Conservation (phyloP, 2,888 invertebrate genomes). For the Lumbricus terrestris region DNA sequence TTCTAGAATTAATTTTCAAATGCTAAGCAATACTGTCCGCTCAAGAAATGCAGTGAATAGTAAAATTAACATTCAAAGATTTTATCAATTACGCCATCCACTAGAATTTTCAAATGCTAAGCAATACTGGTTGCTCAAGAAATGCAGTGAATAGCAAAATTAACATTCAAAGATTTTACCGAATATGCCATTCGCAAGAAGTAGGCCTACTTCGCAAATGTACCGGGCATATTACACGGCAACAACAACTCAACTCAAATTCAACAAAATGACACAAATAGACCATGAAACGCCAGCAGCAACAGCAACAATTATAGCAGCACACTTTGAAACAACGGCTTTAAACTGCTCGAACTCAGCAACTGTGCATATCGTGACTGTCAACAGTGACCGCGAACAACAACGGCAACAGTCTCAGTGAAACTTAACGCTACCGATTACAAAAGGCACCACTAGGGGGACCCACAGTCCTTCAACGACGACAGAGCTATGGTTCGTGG, state of each 20-base stretch:
- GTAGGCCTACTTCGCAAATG: too few species aligned
- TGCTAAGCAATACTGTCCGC: not conserved
- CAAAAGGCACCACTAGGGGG: not conserved
- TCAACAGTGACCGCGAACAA: too few species aligned
- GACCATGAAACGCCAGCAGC: not conserved
- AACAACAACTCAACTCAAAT: not conserved
- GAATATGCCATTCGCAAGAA: not conserved
- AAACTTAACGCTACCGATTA: not conserved
- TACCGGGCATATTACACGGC: not conserved
- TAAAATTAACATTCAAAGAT: not conserved
- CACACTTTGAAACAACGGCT: conserved; percentile 3
- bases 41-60: not conserved
- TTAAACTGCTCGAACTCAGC: not conserved
- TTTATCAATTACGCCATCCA: not conserved
- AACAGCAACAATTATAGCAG: not conserved
- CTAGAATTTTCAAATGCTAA: not conserved
- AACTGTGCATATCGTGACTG: not conserved
- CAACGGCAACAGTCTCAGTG: too few species aligned
- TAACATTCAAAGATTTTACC: not conserved
- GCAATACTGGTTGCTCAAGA: not conserved
- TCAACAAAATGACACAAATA: not conserved
- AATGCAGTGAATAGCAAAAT: not conserved
- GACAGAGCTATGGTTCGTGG: not conserved
- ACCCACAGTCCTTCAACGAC: not conserved
- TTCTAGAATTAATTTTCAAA: not conserved